phyloP scores from a whole-genome alignment of 2,113 vertebrate species.

The Poeciliopsis retropinna region DNA sequence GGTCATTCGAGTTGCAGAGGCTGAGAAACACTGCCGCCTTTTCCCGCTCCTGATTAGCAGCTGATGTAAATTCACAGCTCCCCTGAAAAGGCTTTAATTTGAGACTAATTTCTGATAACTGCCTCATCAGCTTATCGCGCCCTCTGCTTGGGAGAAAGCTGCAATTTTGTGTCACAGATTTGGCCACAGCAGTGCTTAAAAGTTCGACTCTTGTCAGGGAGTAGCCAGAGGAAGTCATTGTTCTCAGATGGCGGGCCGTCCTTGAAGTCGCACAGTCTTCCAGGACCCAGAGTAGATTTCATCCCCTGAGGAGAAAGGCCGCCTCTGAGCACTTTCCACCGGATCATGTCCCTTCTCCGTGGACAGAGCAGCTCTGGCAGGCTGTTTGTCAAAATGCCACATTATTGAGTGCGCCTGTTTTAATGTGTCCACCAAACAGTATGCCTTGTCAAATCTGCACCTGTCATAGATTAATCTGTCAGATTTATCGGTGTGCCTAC shows the following conservation, averaged over 20 bases:
- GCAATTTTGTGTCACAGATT: constrained; percentile 45
- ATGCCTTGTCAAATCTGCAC: constrained; percentile 24
- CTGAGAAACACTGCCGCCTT: constrained; percentile 22
- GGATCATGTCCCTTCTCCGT: constrained; percentile 45
- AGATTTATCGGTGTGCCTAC: constrained; percentile 13
- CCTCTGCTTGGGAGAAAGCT: constrained; percentile 20
- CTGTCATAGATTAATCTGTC: constrained; percentile 43
- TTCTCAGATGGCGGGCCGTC: constrained; percentile 44
- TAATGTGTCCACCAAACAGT: constrained; percentile 53
- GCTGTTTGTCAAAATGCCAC: constrained; percentile 77
- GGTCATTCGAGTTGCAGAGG: constrained; percentile 16
- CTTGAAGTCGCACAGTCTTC: constrained; percentile 67
- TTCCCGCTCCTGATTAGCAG: constrained; percentile 41
- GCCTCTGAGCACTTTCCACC: constrained; percentile 52
- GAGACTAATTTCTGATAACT: constrained; percentile 59
- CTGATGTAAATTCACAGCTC: constrained; percentile 38
- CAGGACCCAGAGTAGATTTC: constrained; percentile 60
- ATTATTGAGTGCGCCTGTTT: constrained; percentile 58
- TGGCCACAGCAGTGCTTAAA: constrained; percentile 24
- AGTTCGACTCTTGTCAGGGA: constrained; percentile 35
- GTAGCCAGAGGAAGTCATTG: constrained; percentile 24
- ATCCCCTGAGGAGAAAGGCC: constrained; percentile 37
- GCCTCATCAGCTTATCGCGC: constrained; percentile 58
- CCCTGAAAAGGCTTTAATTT: constrained; percentile 48
- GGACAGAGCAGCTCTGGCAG: constrained; percentile 61